Conservation (phyloP, 1,140 invertebrate species). For the Lordiphosa mommai region DNA sequence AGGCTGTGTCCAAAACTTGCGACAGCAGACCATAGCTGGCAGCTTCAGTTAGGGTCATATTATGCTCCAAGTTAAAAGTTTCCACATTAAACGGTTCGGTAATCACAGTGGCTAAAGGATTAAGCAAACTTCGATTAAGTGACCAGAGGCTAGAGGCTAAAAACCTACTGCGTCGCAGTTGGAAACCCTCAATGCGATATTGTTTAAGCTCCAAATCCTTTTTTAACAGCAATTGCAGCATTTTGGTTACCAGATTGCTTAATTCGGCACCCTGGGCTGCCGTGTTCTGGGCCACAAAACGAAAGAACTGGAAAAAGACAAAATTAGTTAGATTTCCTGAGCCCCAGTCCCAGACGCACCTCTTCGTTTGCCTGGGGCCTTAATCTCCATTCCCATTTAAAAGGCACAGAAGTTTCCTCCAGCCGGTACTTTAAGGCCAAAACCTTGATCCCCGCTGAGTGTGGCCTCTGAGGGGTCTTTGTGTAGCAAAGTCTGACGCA, state of each 20-base stretch:
- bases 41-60: slow-evolving; percentile 2
- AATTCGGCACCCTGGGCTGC: neutral
- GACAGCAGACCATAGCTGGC: neutral
- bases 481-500: slow-evolving; percentile 6
- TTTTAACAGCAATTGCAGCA: slow-evolving; percentile 24
- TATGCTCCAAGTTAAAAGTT: slow-evolving; percentile 23
- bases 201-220: slow-evolving; percentile 66
- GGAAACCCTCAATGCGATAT: slow-evolving; percentile 43
- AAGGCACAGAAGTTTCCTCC: slow-evolving; percentile 6
- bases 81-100: slow-evolving; percentile 45
- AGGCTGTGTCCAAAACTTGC: neutral
- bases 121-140: neutral
- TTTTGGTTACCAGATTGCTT: neutral
- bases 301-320: slow-evolving; percentile 35
- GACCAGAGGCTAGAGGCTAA: neutral
- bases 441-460: neutral
- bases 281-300: neutral
- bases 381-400: slow-evolving; percentile 62
- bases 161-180: slow-evolving; percentile 50
- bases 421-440: slow-evolving; percentile 52
- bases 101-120: slow-evolving; percentile 38
- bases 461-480: neutral
- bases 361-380: neutral
- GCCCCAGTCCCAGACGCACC: slow-evolving; percentile 4
- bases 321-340: neutral